Percentiles rank a stretch among this genome's conserved stretches.
phyloP scores from a whole-genome alignment of 2,888 invertebrate species.

The Carabus problematicus region DNA sequence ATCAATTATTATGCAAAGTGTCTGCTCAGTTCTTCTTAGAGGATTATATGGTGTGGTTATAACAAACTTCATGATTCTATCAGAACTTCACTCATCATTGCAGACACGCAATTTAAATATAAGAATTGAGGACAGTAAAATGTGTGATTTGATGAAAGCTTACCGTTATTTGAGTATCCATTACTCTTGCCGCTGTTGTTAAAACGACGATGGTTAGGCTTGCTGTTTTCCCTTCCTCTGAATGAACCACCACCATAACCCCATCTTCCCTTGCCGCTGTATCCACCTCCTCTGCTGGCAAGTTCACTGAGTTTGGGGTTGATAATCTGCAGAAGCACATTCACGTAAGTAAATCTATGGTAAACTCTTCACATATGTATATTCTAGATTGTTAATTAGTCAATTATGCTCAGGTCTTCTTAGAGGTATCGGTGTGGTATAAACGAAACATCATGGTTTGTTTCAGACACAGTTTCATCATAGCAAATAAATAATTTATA shows the following conservation, averaged over 20 bases:
- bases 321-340: conserved; percentile 66
- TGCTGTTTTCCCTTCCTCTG: conserved; percentile 55
- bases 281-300: conserved; percentile 69
- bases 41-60: conserved; percentile 4
- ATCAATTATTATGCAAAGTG: conserved; percentile 12
- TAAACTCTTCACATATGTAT: neutral
- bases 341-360: neutral
- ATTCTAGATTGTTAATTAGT: neutral
- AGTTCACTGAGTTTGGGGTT: conserved; percentile 86
- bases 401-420: conserved; percentile 28
- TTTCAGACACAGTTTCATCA: conserved; percentile 27
- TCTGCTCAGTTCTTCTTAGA: conserved; percentile 20
- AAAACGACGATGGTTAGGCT: conserved; percentile 51
- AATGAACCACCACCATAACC: conserved; percentile 56
- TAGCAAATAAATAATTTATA: too few relatives aligned
- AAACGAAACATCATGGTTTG: conserved; percentile 19
- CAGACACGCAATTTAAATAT: conserved; percentile 9
- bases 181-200: conserved; percentile 35
- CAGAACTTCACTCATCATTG: conserved; percentile 15
- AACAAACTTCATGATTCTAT: conserved; percentile 2
- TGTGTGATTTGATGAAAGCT: neutral
- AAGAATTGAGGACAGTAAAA: neutral
- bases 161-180: conserved; percentile 37
- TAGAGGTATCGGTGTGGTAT: conserved; percentile 21
- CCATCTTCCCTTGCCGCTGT: conserved; percentile 62